Evolutionary conservation across 92 coral and sea anemone genomes (phyloP), one percentile per base, ranked within the genome.

Genomic region (Palythoa heliodiscus): DNA sequence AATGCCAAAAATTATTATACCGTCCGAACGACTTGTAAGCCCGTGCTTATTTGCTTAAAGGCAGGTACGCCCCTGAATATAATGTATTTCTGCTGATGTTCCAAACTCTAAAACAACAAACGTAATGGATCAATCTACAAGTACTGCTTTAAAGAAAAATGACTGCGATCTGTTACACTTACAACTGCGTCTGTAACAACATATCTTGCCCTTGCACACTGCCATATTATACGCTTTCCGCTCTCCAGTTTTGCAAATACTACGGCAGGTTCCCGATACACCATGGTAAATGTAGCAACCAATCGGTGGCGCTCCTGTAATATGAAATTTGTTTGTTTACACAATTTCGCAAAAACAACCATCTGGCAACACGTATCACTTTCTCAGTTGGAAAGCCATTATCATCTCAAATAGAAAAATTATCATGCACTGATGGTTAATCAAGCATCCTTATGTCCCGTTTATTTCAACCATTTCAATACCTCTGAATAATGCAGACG

Each of bases 11-110:
- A 83, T 76, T 89, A 89, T 86, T 80, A 86, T 81, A 86, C 87
- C 75, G 85, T 89, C 92, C 84, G 87, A 89, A 89, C 83, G 73
- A 87, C 90, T 87, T 87, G 90, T 89, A 89, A 87, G 84, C 91
- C 91, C 82, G 85, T 72, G 55, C 92, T 89, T 89, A 82, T 87
- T 89, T 89, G 91, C 92, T 89, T 87, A 89, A 89, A 87, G 88
- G 90, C 88, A 89, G 92, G 92, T 89, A 89, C 71, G 83, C 87
- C 61, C 91, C 89, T 88, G 90, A 20, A n/a, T n/a, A n/a, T n/a
- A n/a, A n/a, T n/a, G n/a, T n/a, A n/a, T n/a, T n/a, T n/a, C n/a
- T n/a, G n/a, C n/a, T n/a, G n/a, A n/a, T n/a, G n/a, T n/a, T n/a
- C n/a, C n/a, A n/a, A n/a, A n/a, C n/a, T n/a, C n/a, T n/a, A n/a